Conservation (phyloP, 1,140 invertebrate genomes). For the Episyrphus balteatus region DNA sequence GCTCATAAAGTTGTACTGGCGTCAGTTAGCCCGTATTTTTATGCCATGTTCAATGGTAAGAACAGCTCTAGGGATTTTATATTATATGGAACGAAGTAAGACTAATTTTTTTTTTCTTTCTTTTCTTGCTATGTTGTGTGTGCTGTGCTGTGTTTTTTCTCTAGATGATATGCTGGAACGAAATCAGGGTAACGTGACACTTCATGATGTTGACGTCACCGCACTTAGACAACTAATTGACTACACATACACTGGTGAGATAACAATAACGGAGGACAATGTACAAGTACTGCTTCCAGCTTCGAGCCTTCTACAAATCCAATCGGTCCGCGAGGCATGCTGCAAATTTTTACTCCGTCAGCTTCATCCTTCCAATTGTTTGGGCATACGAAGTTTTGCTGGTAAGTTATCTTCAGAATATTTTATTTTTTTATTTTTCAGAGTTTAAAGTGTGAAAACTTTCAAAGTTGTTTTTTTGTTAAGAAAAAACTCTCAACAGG, state of each 20-base stretch:
- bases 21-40: slow-evolving; percentile 72
- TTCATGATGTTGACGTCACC: slow-evolving; percentile 51
- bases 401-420: slow-evolving; percentile 26
- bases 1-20: slow-evolving; percentile 61
- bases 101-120: neutral
- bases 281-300: slow-evolving; percentile 67
- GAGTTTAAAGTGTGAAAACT: no score
- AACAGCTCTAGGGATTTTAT: neutral
- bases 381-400: slow-evolving; percentile 64
- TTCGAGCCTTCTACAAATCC: slow-evolving; percentile 64
- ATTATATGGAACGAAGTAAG: neutral
- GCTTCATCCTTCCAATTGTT: slow-evolving; percentile 64
- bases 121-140: neutral
- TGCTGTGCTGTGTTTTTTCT: neutral
- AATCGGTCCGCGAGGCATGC: slow-evolving; percentile 62
- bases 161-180: slow-evolving; percentile 59
- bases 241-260: slow-evolving; percentile 66
- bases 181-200: slow-evolving; percentile 43
- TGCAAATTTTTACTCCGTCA: slow-evolving; percentile 63
- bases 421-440: no score
- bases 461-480: no score
- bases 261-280: slow-evolving; percentile 66
- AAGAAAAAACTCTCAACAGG: no score
- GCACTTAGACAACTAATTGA: slow-evolving; percentile 56
- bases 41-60: slow-evolving; percentile 74